Conservation (phyloP, 2,113 vertebrate genomes). For the Gambusia holbrooki region DNA sequence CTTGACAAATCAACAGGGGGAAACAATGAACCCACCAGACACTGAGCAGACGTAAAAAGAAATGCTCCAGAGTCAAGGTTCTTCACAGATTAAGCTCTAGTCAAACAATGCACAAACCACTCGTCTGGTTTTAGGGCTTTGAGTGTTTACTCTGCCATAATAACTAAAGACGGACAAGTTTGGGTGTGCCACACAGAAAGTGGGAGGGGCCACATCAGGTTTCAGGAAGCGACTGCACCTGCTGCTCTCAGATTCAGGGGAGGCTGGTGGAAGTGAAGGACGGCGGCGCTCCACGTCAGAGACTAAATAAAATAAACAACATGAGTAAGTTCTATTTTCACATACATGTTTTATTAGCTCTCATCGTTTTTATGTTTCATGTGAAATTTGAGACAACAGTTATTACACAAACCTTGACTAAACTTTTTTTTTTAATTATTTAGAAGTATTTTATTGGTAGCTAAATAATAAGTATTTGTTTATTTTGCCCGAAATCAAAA, state of each 20-base stretch:
- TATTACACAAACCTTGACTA: not conserved
- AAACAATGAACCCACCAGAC: not conserved
- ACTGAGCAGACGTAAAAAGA: not conserved
- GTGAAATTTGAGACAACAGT: not conserved
- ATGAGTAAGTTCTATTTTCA: conserved; percentile 55
- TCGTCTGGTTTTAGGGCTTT: not conserved
- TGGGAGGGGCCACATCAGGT: conserved; percentile 47
- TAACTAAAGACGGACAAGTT: not conserved
- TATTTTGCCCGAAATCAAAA: not conserved
- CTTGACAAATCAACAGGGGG: no score
- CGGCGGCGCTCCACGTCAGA: not conserved
- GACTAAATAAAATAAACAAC: conserved; percentile 22
- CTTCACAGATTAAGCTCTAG: not conserved
- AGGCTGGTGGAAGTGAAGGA: conserved; percentile 12
- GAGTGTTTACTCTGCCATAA: not conserved
- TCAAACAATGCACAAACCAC: not conserved
- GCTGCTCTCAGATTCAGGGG: conserved; percentile 11
- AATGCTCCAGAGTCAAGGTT: not conserved
- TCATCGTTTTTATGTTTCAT: not conserved
- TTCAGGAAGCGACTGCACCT: conserved; percentile 59
- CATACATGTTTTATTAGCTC: not conserved
- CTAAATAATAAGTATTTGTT: not conserved
- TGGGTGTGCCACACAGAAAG: conserved; percentile 50
- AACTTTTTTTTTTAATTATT: not conserved
- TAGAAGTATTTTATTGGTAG: not conserved